A percentile compares a stretch with the other conserved stretches of the same genome.
These are phyloP conservation scores for Scrobipalpa costella DNA, from an alignment of 2,888 invertebrate species.

Conservation along the genomic window DNA sequence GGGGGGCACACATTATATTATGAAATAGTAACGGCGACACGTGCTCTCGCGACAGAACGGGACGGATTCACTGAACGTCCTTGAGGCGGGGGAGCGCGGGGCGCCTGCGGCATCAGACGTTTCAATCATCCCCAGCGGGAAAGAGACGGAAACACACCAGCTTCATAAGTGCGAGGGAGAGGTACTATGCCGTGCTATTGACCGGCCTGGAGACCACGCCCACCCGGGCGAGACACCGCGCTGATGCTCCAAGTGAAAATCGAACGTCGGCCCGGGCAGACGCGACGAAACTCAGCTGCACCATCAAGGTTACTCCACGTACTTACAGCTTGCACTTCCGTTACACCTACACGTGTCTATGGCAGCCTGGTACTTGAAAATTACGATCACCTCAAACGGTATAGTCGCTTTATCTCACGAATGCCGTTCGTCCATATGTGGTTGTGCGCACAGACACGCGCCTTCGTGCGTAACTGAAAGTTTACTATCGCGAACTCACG, in stretches of 20 bases:
- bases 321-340: conserved; percentile 28
- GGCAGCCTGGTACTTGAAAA: not conserved
- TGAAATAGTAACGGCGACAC: conserved; percentile 79
- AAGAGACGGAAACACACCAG: conserved; percentile 52
- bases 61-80: conserved; percentile 82
- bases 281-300: conserved; percentile 68
- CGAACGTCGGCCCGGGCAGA: conserved; percentile 79
- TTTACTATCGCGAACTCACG: no score
- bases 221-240: conserved; percentile 78
- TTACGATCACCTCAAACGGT: conserved; percentile 13
- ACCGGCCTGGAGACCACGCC: conserved; percentile 79
- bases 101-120: conserved; percentile 81
- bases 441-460: no score
- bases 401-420: no score
- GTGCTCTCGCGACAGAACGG: conserved; percentile 81
- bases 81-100: conserved; percentile 78
- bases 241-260: conserved; percentile 79
- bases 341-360: conserved; percentile 3
- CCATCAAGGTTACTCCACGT: conserved; percentile 66
- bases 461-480: no score
- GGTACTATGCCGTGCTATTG: conserved; percentile 74
- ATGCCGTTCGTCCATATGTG: no score
- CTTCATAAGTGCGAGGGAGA: conserved; percentile 57
- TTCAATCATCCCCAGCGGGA: conserved; percentile 79
- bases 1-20: conserved; percentile 79